These are phyloP conservation scores for Stichodactyla helianthus DNA, from an alignment of 64 coral and sea anemone genomes.

Conservation along the genomic window DNA sequence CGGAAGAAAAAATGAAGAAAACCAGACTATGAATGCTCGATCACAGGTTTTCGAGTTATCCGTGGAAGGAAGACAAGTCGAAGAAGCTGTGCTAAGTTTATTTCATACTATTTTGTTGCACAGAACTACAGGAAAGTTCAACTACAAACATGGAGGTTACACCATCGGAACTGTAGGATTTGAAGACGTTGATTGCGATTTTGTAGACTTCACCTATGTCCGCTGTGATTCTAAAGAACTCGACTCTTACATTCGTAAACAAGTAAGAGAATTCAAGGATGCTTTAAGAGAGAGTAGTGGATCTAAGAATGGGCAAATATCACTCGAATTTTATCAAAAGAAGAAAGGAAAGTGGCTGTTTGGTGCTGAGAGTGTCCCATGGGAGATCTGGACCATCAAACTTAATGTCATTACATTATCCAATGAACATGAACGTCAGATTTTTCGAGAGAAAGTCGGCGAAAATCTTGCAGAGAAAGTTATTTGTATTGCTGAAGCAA, in stretches of 20 bases:
- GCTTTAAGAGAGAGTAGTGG: constrained; percentile 62
- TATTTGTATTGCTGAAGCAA: constrained; percentile 87
- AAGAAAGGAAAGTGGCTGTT: constrained; percentile 94
- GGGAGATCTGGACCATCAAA: constrained; percentile 98
- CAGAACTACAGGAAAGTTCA: constrained; percentile 96
- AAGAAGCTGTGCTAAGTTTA: constrained; percentile 86
- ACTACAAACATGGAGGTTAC: constrained; percentile 90
- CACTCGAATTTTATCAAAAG: constrained; percentile 97
- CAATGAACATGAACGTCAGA: constrained; percentile 88
- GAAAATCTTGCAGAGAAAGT: constrained; percentile 88
- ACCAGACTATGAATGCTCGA: constrained; percentile 84
- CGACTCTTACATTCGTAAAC: constrained; percentile 63
- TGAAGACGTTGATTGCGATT: constrained; percentile 89
- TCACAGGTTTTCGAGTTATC: constrained; percentile 94
- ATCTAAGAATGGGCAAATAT: constrained; percentile 77
- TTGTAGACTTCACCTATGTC: constrained; percentile 85
- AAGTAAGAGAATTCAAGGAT: constrained; percentile 88
- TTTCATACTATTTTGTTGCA: constrained; percentile 95
- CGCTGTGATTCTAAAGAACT: constrained; percentile 86
- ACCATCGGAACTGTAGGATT: constrained; percentile 93
- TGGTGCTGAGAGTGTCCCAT: constrained; percentile 86
- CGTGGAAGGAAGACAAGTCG: constrained; percentile 90
- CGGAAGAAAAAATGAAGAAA: background rate
- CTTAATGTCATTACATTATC: constrained; percentile 60
- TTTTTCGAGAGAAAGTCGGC: constrained; percentile 92